Percentiles rank a stretch among this genome's conserved stretches.
phyloP scores from a whole-genome alignment of 2,888 invertebrate genomes.

The Nemotelus pantherinus region DNA sequence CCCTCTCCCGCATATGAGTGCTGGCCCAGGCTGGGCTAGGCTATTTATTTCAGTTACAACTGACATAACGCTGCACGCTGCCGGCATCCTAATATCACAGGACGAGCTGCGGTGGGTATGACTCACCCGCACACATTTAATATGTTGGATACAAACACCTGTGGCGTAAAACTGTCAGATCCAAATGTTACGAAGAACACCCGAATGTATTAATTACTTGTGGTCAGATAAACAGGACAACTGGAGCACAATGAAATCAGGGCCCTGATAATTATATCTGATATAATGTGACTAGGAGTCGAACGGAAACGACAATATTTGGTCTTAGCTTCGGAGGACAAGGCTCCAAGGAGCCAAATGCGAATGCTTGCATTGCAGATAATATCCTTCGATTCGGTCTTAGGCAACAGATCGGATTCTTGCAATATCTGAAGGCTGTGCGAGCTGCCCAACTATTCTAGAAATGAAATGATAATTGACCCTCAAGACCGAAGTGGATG shows the following conservation, averaged over 20 bases:
- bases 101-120: not conserved
- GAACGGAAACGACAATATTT: conserved; percentile 23
- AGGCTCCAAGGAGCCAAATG: not conserved
- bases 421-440: not conserved
- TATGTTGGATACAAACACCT: conserved; percentile 59
- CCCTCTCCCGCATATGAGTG: conserved; percentile 51
- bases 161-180: conserved; percentile 61
- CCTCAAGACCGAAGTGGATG: not conserved
- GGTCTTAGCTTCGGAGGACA: not conserved
- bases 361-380: not conserved
- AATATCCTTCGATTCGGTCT: conserved; percentile 19
- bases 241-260: conserved; percentile 49
- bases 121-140: conserved; percentile 16
- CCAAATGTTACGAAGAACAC: conserved; percentile 53
- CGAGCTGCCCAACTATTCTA: not conserved
- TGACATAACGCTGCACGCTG: not conserved
- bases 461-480: conserved; percentile 43
- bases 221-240: conserved; percentile 50
- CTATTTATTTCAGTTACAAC: conserved; percentile 49
- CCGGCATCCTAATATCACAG: conserved; percentile 2
- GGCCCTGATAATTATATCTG: conserved; percentile 48
- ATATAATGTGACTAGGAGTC: conserved; percentile 42
- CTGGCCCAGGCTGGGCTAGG: not conserved
- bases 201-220: conserved; percentile 59
- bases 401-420: conserved; percentile 27